Conservation (phyloP, 1,140 invertebrate species). For the Chrysomallon squamiferum region DNA sequence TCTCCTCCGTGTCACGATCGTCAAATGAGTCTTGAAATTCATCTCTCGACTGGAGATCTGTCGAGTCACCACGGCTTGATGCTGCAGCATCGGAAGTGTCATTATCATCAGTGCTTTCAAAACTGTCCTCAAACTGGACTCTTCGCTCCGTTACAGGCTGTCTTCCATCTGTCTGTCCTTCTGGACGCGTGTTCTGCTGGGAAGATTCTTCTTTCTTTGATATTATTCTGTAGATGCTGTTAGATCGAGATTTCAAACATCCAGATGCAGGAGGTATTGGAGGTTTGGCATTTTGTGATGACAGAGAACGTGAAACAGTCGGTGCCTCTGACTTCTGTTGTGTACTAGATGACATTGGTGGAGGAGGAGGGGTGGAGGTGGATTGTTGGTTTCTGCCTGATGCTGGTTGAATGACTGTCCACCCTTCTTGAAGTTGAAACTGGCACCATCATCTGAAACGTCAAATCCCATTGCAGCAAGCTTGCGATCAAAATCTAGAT, state of each 20-base stretch:
- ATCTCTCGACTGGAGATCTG: conserved; percentile 21
- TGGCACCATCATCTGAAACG: conserved; percentile 33
- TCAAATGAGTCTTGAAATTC: conserved; percentile 8
- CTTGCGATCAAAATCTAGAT: conserved; percentile 57
- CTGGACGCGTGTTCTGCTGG: not conserved
- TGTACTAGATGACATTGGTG: not conserved
- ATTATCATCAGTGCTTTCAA: conserved; percentile 45
- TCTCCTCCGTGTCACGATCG: conserved; percentile 20
- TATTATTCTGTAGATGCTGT: conserved; percentile 42
- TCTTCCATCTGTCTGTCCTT: too few species aligned
- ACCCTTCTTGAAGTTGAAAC: conserved; percentile 22
- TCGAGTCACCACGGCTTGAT: conserved; percentile 18
- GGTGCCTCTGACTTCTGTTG: not conserved
- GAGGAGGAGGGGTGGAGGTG: conserved; percentile 11
- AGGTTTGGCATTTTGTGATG: not conserved
- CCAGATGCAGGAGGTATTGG: not conserved
- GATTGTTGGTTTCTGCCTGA: not conserved
- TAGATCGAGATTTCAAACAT: conserved; percentile 8
- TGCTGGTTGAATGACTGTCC: conserved; percentile 5
- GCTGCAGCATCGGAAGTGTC: conserved; percentile 19
- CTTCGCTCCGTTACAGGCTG: conserved; percentile 5
- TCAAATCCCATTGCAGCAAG: conserved; percentile 56
- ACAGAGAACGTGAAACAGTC: not conserved
- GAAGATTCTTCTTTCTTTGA: conserved; percentile 17
- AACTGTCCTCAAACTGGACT: conserved; percentile 45